Evolutionary conservation across 1,140 invertebrate species (phyloP).

Genomic region (Homarus americanus): DNA sequence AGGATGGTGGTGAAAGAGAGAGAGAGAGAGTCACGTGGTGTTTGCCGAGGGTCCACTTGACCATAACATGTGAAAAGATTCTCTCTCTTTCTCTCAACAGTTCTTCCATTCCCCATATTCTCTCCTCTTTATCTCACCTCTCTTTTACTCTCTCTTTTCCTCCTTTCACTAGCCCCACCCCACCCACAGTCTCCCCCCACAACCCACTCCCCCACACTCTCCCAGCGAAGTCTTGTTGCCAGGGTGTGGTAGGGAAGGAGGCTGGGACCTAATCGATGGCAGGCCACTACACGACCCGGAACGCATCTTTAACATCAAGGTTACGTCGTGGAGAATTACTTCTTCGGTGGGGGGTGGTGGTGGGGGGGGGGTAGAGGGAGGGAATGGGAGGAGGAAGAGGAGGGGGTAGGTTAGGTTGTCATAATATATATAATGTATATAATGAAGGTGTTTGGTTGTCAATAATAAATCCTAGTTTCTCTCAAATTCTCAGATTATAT

Average conservation of each 20-base stretch:
- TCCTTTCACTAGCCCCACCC: background rate
- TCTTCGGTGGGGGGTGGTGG: no score
- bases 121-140: slow-evolving; percentile 22
- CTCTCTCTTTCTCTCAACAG: slow-evolving; percentile 23
- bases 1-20: slow-evolving; percentile 25
- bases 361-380: no score
- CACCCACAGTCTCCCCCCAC: no score
- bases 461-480: no score
- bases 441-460: no score
- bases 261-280: background rate
- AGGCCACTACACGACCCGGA: background rate
- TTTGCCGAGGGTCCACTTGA: background rate
- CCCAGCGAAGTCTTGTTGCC: background rate
- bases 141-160: background rate
- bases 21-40: slow-evolving; percentile 35
- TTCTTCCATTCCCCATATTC: slow-evolving; percentile 22
- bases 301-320: background rate
- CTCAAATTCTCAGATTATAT: no score
- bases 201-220: no score
- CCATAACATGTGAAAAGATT: background rate
- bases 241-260: background rate
- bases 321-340: background rate
- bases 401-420: no score
- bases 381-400: no score
- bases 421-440: no score